Base-by-base conservation (phyloP, 2,888 invertebrate genomes). In the Cylloceria caligata region DNA sequence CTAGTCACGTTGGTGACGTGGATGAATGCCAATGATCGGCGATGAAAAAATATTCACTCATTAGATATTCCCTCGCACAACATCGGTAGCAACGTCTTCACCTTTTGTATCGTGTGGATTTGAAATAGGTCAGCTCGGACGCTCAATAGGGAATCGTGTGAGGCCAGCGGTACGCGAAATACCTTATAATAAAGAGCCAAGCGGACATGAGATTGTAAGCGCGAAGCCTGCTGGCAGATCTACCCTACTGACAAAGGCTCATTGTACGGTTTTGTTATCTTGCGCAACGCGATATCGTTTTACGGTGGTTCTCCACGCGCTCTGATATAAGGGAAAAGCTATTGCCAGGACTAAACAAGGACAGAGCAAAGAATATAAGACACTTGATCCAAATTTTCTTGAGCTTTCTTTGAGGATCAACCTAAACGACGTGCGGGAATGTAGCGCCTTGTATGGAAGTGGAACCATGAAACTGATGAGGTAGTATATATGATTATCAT, bases 211-310 rank as follows among this genome's bases (percentile, higher is more conserved):
- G 74, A 76, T 80, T 16, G 75, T 11, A 34, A 45, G 69, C 52
- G 30, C 34, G 34, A 9, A 79, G 65, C 52, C 67, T n/a, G n/a
- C n/a, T 24, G 19, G 39, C 49, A 39, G 24, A 36, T 68, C 45
- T 47, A 36, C 55, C 47, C 60, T 16, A 11, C 36, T 13, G 39
- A 81, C 81, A 69, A 73, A 69, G 73, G 68, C 34, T 64, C 77
- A 77, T 81, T 81, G 81, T 81, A 68, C 77, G 21, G 68, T 69
- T 74, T 69, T 68, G 81, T 81, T 81, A 81, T 77, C 81, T 77
- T 13, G 55, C 55, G 81, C 62, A 77, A 81, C 62, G 62, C 77
- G 81, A 81, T 81, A 81, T 81, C 68, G 49, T 68, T 0, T 27
- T 16, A 52, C 34, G 34, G 34, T 36, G 39, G 68, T 55, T 36